Conservation (phyloP, 2,797 vertebrate genomes). For the Spinus olivaceus region DNA sequence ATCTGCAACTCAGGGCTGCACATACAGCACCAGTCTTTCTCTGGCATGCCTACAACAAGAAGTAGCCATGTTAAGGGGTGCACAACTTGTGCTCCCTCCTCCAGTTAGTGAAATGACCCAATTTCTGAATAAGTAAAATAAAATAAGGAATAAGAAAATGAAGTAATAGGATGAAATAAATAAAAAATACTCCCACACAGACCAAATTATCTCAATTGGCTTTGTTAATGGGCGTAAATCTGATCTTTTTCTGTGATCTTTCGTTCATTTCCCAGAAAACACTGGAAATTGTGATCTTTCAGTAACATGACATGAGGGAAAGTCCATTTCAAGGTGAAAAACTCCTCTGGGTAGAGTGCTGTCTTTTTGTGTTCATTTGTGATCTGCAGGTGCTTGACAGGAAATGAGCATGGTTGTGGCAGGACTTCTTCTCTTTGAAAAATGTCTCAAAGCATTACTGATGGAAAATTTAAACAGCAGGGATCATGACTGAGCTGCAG, state of each 20-base stretch:
- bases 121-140: neutral
- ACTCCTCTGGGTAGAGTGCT: constrained; percentile 14
- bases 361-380: neutral
- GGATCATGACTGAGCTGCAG: neutral
- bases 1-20: neutral
- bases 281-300: constrained; percentile 9
- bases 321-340: constrained; percentile 30
- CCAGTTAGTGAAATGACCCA: neutral
- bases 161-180: neutral
- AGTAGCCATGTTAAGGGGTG: neutral
- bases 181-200: neutral
- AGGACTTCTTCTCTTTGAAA: constrained; percentile 21
- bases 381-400: constrained; percentile 36
- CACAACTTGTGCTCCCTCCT: neutral
- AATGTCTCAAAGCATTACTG: constrained; percentile 10
- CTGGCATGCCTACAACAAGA: neutral
- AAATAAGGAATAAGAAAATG: neutral
- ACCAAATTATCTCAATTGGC: neutral
- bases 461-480: neutral
- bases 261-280: neutral
- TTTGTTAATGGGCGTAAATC: neutral
- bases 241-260: neutral
- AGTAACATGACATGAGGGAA: neutral
- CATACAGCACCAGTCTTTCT: neutral
- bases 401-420: constrained; percentile 18